Percentiles rank a stretch among this genome's conserved stretches.
phyloP scores from a whole-genome alignment of 1,140 invertebrate genomes.

The Patella vulgata region DNA sequence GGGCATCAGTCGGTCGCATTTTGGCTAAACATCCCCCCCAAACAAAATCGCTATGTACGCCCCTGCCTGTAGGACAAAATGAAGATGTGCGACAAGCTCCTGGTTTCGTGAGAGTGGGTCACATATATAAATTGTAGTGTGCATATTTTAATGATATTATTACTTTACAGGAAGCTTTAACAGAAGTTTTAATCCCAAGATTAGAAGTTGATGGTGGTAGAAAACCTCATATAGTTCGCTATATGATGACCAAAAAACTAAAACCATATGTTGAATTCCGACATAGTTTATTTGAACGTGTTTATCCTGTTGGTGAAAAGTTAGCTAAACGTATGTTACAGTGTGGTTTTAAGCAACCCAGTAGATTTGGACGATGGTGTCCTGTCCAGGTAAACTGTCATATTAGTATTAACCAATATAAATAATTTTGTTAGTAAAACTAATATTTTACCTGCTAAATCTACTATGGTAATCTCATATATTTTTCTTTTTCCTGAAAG shows the following conservation, averaged over 20 bases:
- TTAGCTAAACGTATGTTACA: slow-evolving; percentile 60
- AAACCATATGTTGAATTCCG: slow-evolving; percentile 56
- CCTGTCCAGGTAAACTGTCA: slow-evolving; percentile 58
- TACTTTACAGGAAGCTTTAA: slow-evolving; percentile 59
- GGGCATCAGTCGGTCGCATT: too few relatives aligned
- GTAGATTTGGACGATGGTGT: slow-evolving; percentile 66
- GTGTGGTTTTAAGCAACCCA: slow-evolving; percentile 65
- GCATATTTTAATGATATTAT: too few relatives aligned
- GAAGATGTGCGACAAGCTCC: too few relatives aligned
- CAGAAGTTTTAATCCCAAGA: slow-evolving; percentile 59
- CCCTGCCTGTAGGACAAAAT: too few relatives aligned
- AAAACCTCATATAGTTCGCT: slow-evolving; percentile 65
- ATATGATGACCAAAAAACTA: slow-evolving; percentile 60
- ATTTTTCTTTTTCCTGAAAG: too few relatives aligned
- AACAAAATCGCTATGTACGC: too few relatives aligned
- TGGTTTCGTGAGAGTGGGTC: too few relatives aligned
- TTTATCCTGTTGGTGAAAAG: slow-evolving; percentile 60
- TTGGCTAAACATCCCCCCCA: too few relatives aligned
- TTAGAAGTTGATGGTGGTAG: slow-evolving; percentile 57
- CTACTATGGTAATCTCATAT: too few relatives aligned
- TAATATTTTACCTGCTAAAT: too few relatives aligned
- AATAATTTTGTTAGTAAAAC: neutral
- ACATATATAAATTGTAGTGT: too few relatives aligned
- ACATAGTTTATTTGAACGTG: slow-evolving; percentile 65
- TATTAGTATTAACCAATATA: slow-evolving; percentile 3